Evolutionary conservation across 64 coral and sea anemone genomes (phyloP).

Genomic region (Stylophora pistillata): DNA sequence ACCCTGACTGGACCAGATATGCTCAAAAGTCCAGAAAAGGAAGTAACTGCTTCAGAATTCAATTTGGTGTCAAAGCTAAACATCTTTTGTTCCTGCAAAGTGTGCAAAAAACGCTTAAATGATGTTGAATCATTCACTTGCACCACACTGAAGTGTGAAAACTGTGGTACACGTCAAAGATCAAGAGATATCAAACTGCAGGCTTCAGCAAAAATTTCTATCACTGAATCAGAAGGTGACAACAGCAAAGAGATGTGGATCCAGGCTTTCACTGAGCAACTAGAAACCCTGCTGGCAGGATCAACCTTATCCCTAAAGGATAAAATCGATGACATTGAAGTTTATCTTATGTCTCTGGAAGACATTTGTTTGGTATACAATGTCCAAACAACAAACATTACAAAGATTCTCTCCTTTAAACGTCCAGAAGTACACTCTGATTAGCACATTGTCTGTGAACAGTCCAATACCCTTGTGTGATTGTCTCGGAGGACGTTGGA

Average conservation of each 20-base stretch:
- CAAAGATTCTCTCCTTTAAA: constrained; percentile 43
- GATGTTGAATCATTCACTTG: constrained; percentile 21
- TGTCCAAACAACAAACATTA: constrained; percentile 27
- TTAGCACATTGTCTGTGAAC: no score
- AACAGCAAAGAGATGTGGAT: constrained; percentile 39
- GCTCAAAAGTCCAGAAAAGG: constrained; percentile 1
- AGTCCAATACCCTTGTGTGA: no score
- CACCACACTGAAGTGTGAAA: no score
- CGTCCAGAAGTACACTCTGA: constrained; percentile 27
- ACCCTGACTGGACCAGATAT: constrained; percentile 32
- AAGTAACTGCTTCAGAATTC: constrained; percentile 6
- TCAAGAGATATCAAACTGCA: constrained; percentile 33
- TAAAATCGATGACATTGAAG: constrained; percentile 47
- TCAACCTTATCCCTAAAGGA: not conserved
- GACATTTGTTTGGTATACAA: constrained; percentile 37
- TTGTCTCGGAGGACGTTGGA: no score
- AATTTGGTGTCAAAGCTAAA: constrained; percentile 36
- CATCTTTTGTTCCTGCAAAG: constrained; percentile 46
- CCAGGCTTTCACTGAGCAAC: constrained; percentile 41
- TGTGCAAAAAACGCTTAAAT: constrained; percentile 52
- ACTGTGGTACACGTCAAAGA: constrained; percentile 42
- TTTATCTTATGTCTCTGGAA: constrained; percentile 32
- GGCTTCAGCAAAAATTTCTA: constrained; percentile 32
- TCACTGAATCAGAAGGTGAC: not conserved
- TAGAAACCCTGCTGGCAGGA: constrained; percentile 28